A percentile compares a stretch with the other conserved stretches of the same genome.
Conservation (phyloP, 2,888 invertebrate species). For the Yponomeuta plumbellus region DNA sequence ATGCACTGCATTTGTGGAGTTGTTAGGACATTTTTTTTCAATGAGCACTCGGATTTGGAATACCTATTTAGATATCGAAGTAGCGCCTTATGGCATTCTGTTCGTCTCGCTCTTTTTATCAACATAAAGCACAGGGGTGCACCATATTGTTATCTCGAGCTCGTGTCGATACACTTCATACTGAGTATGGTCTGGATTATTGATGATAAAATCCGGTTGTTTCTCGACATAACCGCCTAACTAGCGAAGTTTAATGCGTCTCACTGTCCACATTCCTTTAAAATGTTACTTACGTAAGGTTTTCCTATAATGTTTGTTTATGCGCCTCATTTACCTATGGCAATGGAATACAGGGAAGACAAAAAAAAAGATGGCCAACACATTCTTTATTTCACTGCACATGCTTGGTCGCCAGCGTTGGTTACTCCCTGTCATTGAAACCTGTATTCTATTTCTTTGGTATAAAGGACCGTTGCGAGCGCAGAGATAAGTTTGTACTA, state of each 20-base stretch:
- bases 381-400: constrained; percentile 15
- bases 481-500: not conserved
- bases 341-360: constrained; percentile 10
- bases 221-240: not conserved
- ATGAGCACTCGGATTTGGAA: no score
- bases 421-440: constrained; percentile 4
- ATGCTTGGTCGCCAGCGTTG: constrained; percentile 3
- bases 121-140: no score
- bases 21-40: no score
- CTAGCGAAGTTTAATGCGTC: not conserved
- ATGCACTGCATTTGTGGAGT: not conserved
- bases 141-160: no score
- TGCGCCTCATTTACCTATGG: not conserved
- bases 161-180: no score
- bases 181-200: no score
- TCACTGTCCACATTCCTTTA: not conserved
- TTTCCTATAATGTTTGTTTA: not conserved
- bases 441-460: not conserved
- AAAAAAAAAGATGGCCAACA: constrained; percentile 8
- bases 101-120: no score
- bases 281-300: not conserved
- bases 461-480: not conserved
- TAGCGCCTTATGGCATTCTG: no score
- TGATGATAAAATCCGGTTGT: constrained; percentile 1
- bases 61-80: no score